Conservation (phyloP, 1,140 invertebrate species). For the Drosophila insularis region DNA sequence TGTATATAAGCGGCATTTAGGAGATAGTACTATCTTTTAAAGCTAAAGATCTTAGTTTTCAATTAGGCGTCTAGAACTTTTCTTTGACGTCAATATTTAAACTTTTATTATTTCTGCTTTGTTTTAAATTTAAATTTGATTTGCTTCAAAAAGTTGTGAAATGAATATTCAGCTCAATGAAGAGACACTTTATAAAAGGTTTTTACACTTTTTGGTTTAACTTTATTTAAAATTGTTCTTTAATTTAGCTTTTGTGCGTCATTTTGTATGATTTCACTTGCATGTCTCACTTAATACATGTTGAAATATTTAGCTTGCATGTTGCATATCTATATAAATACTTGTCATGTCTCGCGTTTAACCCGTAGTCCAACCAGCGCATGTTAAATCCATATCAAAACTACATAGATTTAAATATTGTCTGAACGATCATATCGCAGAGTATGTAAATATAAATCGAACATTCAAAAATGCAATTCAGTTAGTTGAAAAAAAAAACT, state of each 20-base stretch:
- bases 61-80: no score
- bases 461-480: constrained; percentile 13
- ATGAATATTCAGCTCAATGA: no score
- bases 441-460: constrained; percentile 27
- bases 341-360: background rate
- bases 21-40: no score
- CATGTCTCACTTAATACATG: background rate
- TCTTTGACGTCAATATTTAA: no score
- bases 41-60: no score
- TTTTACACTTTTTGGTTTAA: background rate
- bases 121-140: no score
- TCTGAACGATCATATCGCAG: constrained; percentile 5
- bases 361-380: background rate
- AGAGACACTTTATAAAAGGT: no score
- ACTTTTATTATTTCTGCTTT: no score
- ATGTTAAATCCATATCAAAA: background rate
- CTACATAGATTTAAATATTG: background rate
- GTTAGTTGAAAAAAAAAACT: background rate
- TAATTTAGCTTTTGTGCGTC: background rate
- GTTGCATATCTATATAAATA: constrained; percentile 1
- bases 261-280: background rate
- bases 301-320: background rate
- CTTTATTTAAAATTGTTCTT: background rate
- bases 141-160: no score
- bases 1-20: no score